Evolutionary conservation across 2,888 invertebrate species (phyloP).

Genomic region (Zaprionus lineosus): DNA sequence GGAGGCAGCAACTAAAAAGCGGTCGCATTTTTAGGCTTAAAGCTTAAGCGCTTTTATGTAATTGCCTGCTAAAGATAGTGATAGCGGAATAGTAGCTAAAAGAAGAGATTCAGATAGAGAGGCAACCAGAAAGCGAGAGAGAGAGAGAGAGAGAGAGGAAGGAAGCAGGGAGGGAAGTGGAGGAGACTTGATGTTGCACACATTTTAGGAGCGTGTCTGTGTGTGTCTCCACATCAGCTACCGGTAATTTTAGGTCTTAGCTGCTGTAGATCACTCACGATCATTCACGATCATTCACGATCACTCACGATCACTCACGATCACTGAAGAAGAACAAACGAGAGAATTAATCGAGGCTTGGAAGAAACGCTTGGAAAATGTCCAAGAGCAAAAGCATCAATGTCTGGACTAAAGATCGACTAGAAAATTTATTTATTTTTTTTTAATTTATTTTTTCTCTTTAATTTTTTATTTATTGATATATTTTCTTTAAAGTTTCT

Average conservation of each 20-base stretch:
- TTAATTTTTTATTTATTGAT: too few relatives aligned
- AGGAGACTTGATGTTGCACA: too few relatives aligned
- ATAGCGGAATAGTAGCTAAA: conserved; percentile 28
- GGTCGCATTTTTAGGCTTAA: conserved; percentile 58
- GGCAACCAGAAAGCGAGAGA: neutral
- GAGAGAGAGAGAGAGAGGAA: neutral
- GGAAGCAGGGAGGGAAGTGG: too few relatives aligned
- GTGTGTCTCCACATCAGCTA: conserved; percentile 23
- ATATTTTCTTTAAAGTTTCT: too few relatives aligned
- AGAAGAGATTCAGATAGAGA: neutral
- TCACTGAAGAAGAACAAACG: neutral
- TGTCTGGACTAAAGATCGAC: conserved; percentile 36
- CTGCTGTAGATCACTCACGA: conserved; percentile 35
- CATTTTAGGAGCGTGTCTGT: neutral
- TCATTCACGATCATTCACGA: conserved; percentile 1
- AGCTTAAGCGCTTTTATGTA: conserved; percentile 70
- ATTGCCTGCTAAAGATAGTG: conserved; percentile 65
- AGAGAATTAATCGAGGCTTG: too few relatives aligned
- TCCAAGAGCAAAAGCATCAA: conserved; percentile 17
- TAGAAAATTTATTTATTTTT: too few relatives aligned
- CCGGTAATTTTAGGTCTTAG: conserved; percentile 14
- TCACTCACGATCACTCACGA: too few relatives aligned
- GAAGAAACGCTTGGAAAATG: neutral
- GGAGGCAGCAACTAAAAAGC: conserved; percentile 24
- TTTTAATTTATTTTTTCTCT: too few relatives aligned